A percentile compares a stretch with the other conserved stretches of the same genome.
Conservation (phyloP, 2,113 vertebrate species). For the Fukomys damarensis region DNA sequence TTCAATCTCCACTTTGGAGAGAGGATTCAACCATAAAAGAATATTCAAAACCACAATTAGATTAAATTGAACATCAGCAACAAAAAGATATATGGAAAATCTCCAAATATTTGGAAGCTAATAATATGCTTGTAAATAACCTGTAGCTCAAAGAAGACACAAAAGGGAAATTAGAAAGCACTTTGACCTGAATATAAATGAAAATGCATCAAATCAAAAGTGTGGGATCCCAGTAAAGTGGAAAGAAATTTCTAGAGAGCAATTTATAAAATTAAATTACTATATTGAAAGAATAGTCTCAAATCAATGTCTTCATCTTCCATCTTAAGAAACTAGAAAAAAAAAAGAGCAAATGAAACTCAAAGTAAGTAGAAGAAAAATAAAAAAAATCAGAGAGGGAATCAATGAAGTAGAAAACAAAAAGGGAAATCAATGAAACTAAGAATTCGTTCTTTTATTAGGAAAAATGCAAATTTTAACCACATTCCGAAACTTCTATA, state of each 20-base stretch:
- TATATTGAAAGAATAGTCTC: constrained; percentile 5
- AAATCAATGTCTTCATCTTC: neutral
- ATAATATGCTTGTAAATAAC: neutral
- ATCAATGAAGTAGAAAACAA: neutral
- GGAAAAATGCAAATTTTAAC: neutral
- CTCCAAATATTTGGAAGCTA: constrained; percentile 40
- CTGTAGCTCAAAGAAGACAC: neutral
- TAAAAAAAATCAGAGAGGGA: constrained; percentile 3
- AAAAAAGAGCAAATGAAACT: neutral
- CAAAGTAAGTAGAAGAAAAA: constrained; percentile 2
- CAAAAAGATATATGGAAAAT: constrained; percentile 23
- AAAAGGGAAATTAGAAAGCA: constrained; percentile 22
- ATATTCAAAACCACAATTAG: neutral
- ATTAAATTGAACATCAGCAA: neutral
- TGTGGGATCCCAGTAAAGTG: neutral
- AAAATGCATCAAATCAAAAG: constrained; percentile 18
- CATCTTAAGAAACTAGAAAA: constrained; percentile 23
- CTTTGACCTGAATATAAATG: neutral
- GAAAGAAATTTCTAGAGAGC: neutral
- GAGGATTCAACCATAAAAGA: neutral
- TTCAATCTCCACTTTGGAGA: neutral
- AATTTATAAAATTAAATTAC: neutral
- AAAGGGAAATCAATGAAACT: neutral
- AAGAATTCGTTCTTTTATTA: neutral
- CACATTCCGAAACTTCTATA: neutral